Evolutionary conservation across 2,113 vertebrate genomes (phyloP), one percentile per base, ranked within the genome.

Genomic region (Eudyptes chrysolophus): DNA sequence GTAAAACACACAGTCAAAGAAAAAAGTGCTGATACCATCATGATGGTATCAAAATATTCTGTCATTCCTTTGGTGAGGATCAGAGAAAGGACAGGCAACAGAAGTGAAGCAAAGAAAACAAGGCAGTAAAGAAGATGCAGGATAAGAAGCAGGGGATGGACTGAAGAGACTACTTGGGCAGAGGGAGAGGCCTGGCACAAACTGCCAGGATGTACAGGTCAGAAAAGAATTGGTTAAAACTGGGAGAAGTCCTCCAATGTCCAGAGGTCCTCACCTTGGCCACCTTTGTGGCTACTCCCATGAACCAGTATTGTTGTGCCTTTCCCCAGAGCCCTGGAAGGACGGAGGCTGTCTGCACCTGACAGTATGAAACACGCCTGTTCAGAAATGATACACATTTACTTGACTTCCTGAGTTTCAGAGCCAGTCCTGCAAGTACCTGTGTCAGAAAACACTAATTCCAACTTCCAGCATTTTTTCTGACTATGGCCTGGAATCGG

Each of bases 371-470:
- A 61, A 46, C 34, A 24, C 0, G 3, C 14, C 51, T 49, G 42
- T 13, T n/a, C 46, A 70, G 69, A 44, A 66, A 65, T 66, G 0
- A 36, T 3, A 10, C 7, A 13, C 21, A 13, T 46, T 72, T 29
- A 18, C 19, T 55, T 30, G 20, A 12, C 10, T 49, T 54, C 8
- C 52, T 15, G 25, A 44, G 40, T 65, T 54, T 46, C 30, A 54
- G 54, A 79, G 30, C 36, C 57, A 40, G 52, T 40, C 57, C 75
- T 72, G 27, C 0, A 0, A 81, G 19, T n/a, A 27, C 8, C 7
- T 8, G 25, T 49, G 29, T 52, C 62, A 88, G 79, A 76, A 92
- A 86, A 69, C 65, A 69, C 16, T 20, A 6, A 42, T 66, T 75
- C 92, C 74, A 84, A 11, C 22, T 62, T 71, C 2, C 36, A 78